phyloP scores from a whole-genome alignment of 1,140 invertebrate genomes.

The Piezodorus guildinii region DNA sequence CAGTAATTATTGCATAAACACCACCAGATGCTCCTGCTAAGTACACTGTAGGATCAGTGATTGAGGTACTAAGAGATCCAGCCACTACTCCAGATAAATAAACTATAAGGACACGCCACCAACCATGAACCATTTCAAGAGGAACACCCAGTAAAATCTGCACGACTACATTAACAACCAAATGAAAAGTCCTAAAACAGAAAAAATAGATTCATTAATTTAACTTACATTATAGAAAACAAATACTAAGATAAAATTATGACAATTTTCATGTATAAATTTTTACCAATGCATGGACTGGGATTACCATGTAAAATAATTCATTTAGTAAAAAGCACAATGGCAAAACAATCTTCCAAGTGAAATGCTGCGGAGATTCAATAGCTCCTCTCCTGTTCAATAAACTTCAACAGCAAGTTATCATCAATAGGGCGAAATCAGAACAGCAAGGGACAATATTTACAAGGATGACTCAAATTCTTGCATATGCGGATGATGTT shows the following conservation, averaged over 20 bases:
- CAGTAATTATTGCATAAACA: slow-evolving; percentile 88
- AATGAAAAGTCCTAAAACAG: slow-evolving; percentile 53
- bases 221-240: background rate
- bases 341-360: no score
- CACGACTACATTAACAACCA: slow-evolving; percentile 84
- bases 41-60: slow-evolving; percentile 73
- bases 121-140: slow-evolving; percentile 89
- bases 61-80: slow-evolving; percentile 78
- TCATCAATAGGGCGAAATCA: no score
- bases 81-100: slow-evolving; percentile 73
- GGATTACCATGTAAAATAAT: no score
- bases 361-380: no score
- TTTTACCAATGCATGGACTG: no score
- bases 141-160: slow-evolving; percentile 86
- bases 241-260: slow-evolving; percentile 3
- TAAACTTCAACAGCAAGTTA: no score
- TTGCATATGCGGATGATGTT: no score
- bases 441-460: no score
- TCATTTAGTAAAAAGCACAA: no score
- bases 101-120: slow-evolving; percentile 75
- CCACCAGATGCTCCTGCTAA: slow-evolving; percentile 92
- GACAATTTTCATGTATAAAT: background rate
- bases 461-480: no score
- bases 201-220: slow-evolving; percentile 26
- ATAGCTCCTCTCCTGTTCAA: no score